phyloP scores from a whole-genome alignment of 2,888 invertebrate genomes.

The Noctua pronuba region DNA sequence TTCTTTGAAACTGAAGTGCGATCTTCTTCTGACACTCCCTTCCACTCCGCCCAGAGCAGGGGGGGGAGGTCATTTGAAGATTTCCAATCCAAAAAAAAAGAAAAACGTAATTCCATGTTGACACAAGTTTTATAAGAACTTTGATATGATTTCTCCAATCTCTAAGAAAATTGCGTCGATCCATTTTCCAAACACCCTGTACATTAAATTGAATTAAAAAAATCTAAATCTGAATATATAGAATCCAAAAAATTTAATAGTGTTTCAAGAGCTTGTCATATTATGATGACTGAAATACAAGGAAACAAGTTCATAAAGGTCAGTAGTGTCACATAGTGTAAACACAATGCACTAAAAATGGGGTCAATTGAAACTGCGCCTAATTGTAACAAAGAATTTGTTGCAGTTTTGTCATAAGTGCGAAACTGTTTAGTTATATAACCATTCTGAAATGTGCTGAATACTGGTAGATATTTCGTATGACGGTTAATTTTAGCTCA shows the following conservation, averaged over 20 bases:
- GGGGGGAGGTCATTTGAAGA: no score
- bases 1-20: neutral
- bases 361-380: slow-evolving; percentile 50
- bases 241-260: neutral
- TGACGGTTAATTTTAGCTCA: neutral
- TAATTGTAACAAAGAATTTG: slow-evolving; percentile 50
- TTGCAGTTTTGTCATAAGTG: slow-evolving; percentile 43
- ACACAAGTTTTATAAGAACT: neutral
- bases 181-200: neutral
- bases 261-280: neutral
- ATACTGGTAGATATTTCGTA: slow-evolving; percentile 25
- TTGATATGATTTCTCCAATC: neutral
- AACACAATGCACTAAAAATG: slow-evolving; percentile 39
- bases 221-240: neutral
- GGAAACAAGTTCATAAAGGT: slow-evolving; percentile 37
- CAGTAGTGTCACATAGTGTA: slow-evolving; percentile 32
- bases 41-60: no score
- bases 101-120: neutral
- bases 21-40: no score
- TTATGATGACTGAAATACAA: slow-evolving; percentile 34
- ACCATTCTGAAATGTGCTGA: slow-evolving; percentile 21
- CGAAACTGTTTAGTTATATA: slow-evolving; percentile 56
- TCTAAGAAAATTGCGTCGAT: neutral
- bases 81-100: no score
- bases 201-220: neutral